A percentile compares a stretch with the other conserved stretches of the same genome.
These are phyloP conservation scores for Meliscaeva auricollis DNA, from an alignment of 2,888 invertebrate genomes.

Conservation along the genomic window DNA sequence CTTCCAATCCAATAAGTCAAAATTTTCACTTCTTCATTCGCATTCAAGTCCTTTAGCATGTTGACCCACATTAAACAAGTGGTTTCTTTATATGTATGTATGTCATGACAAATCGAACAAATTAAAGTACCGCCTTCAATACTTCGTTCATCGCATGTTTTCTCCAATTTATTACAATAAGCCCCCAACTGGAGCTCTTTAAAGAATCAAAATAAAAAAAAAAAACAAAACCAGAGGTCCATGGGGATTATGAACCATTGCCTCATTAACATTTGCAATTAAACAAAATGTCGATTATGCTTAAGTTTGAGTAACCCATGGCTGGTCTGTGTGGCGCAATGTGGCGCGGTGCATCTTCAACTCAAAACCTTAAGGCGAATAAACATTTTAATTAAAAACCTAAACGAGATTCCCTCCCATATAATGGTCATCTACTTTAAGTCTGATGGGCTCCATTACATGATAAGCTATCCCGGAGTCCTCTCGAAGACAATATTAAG, in stretches of 20 bases:
- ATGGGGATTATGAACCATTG: constrained; percentile 46
- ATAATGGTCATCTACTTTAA: constrained; percentile 2
- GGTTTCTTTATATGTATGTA: not conserved
- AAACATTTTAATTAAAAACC: constrained; percentile 74
- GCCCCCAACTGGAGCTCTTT: constrained; percentile 12
- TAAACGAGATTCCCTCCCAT: constrained; percentile 70
- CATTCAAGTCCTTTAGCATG: constrained; percentile 36
- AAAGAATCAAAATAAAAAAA: too few relatives aligned
- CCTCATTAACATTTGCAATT: constrained; percentile 70
- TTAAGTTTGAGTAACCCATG: not conserved
- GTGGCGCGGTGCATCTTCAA: constrained; percentile 19
- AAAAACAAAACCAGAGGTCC: not conserved
- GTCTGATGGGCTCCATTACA: constrained; percentile 4
- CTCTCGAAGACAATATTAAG: constrained; percentile 21
- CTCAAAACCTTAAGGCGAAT: constrained; percentile 60
- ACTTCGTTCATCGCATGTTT: constrained; percentile 28
- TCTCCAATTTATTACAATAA: constrained; percentile 52
- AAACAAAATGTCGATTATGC: constrained; percentile 65
- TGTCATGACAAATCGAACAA: constrained; percentile 62
- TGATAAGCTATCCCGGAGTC: not conserved
- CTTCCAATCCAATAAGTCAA: constrained; percentile 9
- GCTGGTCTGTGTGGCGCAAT: not conserved
- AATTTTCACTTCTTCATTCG: constrained; percentile 27
- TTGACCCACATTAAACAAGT: constrained; percentile 47
- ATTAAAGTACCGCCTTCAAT: constrained; percentile 57